Percentiles rank a stretch among this genome's conserved stretches.
These are phyloP conservation scores for Parotocinclus haroldoi DNA, from an alignment of 2,797 vertebrate species.

Conservation along the genomic window DNA sequence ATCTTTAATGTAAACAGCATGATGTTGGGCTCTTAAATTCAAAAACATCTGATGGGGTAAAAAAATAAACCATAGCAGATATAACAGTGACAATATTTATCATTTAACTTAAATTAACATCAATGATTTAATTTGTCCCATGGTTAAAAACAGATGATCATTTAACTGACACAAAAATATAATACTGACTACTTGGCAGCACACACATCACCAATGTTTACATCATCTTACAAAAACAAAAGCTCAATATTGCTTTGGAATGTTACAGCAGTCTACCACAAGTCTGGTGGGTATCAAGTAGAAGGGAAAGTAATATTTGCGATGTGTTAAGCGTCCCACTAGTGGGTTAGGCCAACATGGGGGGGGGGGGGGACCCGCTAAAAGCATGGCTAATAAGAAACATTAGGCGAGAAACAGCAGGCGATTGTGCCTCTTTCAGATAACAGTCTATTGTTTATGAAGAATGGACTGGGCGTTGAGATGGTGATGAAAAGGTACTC, in stretches of 20 bases:
- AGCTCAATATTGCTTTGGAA: constrained; percentile 78
- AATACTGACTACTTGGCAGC: constrained; percentile 75
- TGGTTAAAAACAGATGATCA: constrained; percentile 58
- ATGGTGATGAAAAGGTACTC: constrained; percentile 34
- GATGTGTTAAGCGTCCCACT: constrained; percentile 33
- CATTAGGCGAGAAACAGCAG: too few species aligned
- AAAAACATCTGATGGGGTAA: constrained; percentile 61
- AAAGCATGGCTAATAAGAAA: constrained; percentile 36
- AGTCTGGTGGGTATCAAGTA: constrained; percentile 50
- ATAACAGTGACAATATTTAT: constrained; percentile 64
- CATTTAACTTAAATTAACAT: constrained; percentile 81
- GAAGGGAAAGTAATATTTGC: constrained; percentile 48
- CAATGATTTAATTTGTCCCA: constrained; percentile 65
- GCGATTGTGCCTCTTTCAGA: constrained; percentile 53
- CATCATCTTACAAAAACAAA: constrained; percentile 63
- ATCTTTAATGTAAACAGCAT: constrained; percentile 85
- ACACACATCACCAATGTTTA: constrained; percentile 63
- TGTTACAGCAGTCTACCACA: constrained; percentile 72
- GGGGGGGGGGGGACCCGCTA: constrained; percentile 10
- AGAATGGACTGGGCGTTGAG: constrained; percentile 51
- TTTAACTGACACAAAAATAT: constrained; percentile 62
- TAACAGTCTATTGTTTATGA: constrained; percentile 70
- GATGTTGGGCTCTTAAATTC: constrained; percentile 68
- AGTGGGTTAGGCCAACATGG: constrained; percentile 14
- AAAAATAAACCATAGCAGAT: constrained; percentile 67